Conservation (phyloP, 2,113 vertebrate genomes). For the Gymnorhina tibicen region DNA sequence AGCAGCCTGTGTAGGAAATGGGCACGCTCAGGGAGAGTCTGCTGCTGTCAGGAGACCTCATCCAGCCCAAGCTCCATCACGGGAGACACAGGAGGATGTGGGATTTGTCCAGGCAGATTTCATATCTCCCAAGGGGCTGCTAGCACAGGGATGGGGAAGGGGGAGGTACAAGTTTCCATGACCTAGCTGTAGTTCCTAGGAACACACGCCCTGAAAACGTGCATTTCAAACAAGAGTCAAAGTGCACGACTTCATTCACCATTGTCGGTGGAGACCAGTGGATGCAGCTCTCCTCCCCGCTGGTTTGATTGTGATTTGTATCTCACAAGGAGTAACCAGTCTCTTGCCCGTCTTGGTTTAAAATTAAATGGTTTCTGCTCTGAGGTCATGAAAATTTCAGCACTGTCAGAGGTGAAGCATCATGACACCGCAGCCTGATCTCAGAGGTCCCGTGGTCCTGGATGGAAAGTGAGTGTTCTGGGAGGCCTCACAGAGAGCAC, state of each 20-base stretch:
- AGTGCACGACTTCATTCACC: background rate
- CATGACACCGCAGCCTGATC: background rate
- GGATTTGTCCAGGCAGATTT: background rate
- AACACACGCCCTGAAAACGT: background rate
- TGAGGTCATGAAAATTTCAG: background rate
- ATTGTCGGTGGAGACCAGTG: background rate
- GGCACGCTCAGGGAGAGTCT: background rate
- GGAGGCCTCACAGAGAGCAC: background rate
- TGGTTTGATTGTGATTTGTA: background rate
- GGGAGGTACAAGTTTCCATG: background rate
- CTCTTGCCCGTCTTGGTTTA: background rate
- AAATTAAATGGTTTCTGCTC: background rate
- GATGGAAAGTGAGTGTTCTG: background rate
- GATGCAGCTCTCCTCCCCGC: background rate
- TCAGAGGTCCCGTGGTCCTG: background rate
- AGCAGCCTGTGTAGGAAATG: background rate
- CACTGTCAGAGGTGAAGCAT: background rate
- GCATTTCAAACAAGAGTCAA: background rate
- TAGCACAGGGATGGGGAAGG: background rate
- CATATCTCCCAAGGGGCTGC: background rate
- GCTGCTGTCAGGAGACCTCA: background rate
- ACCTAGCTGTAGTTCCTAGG: background rate
- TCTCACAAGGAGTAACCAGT: background rate
- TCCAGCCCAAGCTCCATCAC: background rate
- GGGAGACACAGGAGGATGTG: background rate